These are phyloP conservation scores for Heloderma charlesbogerti DNA, from an alignment of 2,113 vertebrate species.

Conservation along the genomic window DNA sequence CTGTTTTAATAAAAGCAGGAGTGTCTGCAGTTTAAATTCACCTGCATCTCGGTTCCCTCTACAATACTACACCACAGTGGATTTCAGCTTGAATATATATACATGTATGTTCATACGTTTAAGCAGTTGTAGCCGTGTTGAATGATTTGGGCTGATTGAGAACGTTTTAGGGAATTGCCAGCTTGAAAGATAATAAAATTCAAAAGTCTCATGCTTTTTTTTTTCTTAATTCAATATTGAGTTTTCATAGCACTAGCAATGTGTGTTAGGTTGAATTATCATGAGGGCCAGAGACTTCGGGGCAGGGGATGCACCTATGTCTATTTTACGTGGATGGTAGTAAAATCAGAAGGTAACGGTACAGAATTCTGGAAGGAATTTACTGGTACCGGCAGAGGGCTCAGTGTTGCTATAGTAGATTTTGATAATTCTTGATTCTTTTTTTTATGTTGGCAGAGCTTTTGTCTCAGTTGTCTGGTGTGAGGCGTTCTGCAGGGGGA, in stretches of 20 bases:
- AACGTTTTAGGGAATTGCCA: neutral
- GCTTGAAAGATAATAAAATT: neutral
- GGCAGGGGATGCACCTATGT: neutral
- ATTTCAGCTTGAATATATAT: neutral
- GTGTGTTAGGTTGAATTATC: neutral
- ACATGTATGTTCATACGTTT: neutral
- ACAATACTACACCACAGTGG: no score
- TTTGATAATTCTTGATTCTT: neutral
- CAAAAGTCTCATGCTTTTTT: neutral
- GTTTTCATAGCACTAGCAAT: neutral
- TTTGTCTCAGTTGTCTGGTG: slow-evolving; percentile 97
- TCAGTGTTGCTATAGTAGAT: neutral
- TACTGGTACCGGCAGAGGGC: no score
- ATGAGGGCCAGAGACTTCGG: neutral
- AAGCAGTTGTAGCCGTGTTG: neutral
- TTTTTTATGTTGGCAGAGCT: slow-evolving; percentile 86
- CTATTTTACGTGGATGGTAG: neutral
- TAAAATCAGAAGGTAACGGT: neutral
- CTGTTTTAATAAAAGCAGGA: neutral
- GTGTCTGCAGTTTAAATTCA: neutral
- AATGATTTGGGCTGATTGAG: neutral
- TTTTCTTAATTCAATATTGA: neutral
- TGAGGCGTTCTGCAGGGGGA: slow-evolving; percentile 95
- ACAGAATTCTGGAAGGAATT: neutral
- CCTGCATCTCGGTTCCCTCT: neutral